Conservation (phyloP, 2,113 vertebrate genomes). For the Leucopsar rothschildi region DNA sequence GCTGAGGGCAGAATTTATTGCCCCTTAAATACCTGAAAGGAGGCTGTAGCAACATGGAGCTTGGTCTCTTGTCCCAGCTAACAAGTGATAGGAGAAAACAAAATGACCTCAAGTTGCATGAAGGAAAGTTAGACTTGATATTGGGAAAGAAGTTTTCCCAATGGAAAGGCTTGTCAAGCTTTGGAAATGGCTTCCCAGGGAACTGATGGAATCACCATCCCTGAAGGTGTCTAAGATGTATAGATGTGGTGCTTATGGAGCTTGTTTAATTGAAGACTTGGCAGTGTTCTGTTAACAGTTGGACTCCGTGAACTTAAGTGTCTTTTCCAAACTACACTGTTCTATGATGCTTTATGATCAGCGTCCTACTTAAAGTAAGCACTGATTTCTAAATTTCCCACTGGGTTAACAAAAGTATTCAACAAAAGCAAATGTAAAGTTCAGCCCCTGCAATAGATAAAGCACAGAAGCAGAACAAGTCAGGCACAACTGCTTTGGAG, state of each 20-base stretch:
- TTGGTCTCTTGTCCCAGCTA: neutral
- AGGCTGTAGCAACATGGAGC: neutral
- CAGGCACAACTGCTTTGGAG: neutral
- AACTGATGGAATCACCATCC: neutral
- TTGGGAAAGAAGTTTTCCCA: neutral
- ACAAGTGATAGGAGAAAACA: neutral
- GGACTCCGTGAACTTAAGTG: neutral
- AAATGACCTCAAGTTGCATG: neutral
- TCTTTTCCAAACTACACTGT: neutral
- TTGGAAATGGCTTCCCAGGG: neutral
- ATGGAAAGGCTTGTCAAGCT: neutral
- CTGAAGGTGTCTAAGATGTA: fast-evolving
- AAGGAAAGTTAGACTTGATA: neutral
- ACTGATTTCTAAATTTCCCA: neutral
- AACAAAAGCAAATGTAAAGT: neutral
- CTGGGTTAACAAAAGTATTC: neutral
- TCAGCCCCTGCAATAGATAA: fast-evolving
- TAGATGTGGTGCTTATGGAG: too few relatives aligned
- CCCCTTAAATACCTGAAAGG: neutral
- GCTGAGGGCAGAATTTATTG: neutral
- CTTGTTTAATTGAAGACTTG: neutral
- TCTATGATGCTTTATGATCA: neutral
- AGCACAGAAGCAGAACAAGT: neutral
- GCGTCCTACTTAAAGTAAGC: neutral
- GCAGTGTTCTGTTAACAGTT: fast-evolving